phyloP scores from a whole-genome alignment of 2,888 invertebrate species.

The Salticus scenicus region DNA sequence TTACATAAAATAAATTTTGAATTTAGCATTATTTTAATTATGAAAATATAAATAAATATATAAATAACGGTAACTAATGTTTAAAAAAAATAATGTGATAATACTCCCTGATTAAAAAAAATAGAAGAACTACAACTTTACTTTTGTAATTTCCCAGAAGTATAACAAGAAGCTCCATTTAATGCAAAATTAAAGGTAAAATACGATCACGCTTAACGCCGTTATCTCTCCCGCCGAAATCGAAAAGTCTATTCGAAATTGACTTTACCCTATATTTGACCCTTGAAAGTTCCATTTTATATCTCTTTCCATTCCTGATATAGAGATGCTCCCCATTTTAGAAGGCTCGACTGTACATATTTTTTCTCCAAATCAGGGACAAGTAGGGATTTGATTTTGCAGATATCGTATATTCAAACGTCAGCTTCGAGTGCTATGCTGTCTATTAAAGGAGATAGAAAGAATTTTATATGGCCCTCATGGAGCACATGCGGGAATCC shows the following conservation, averaged over 20 bases:
- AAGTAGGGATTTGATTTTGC: background rate
- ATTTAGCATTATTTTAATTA: too few relatives aligned
- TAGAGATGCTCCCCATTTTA: background rate
- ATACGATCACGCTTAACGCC: too few relatives aligned
- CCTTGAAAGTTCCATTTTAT: background rate
- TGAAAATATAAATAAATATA: too few relatives aligned
- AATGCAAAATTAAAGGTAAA: too few relatives aligned
- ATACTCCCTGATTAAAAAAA: too few relatives aligned
- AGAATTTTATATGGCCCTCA: background rate
- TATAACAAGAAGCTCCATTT: too few relatives aligned
- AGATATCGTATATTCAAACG: background rate
- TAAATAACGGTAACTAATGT: too few relatives aligned
- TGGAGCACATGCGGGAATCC: background rate
- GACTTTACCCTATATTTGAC: background rate
- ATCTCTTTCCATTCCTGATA: background rate
- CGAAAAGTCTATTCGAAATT: background rate
- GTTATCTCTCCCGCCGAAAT: too few relatives aligned
- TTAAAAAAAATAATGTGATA: too few relatives aligned
- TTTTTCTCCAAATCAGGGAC: background rate
- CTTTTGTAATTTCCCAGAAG: too few relatives aligned
- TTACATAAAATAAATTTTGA: too few relatives aligned
- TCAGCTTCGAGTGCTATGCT: background rate
- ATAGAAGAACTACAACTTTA: too few relatives aligned
- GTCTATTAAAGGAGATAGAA: background rate
- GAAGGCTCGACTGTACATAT: background rate